A percentile compares a stretch with the other conserved stretches of the same genome.
phyloP scores from a whole-genome alignment of 2,113 vertebrate genomes.

The Cyprinus carpio region DNA sequence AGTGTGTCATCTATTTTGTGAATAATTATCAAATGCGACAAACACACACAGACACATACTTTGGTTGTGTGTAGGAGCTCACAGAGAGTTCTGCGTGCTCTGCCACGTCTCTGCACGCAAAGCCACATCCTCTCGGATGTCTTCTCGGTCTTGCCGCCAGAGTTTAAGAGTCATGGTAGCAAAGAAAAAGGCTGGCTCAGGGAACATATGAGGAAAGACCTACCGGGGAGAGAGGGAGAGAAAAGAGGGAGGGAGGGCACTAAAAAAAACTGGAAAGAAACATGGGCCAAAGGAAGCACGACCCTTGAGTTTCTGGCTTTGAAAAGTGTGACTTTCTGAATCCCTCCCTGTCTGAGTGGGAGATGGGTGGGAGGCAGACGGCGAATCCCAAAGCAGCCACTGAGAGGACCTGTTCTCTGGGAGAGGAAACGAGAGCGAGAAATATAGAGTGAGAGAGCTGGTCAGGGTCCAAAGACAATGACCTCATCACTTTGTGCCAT shows the following conservation, averaged over 20 bases:
- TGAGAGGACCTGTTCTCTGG: slow-evolving; percentile 55
- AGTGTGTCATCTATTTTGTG: slow-evolving; percentile 18
- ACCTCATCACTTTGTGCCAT: slow-evolving; percentile 49
- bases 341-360: slow-evolving; percentile 48
- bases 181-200: slow-evolving; percentile 44
- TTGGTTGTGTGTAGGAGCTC: slow-evolving; percentile 43
- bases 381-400: slow-evolving; percentile 50
- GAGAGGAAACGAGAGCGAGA: slow-evolving; percentile 39
- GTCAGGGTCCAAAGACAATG: slow-evolving; percentile 57
- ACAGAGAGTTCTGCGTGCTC: slow-evolving; percentile 31
- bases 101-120: slow-evolving; percentile 28
- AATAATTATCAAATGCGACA: slow-evolving; percentile 4
- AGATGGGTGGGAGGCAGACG: slow-evolving; percentile 26
- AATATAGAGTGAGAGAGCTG: slow-evolving; percentile 24
- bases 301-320: slow-evolving; percentile 37
- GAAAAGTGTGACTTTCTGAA: slow-evolving; percentile 44
- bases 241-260: slow-evolving; percentile 24
- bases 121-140: slow-evolving; percentile 61
- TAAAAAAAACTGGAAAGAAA: slow-evolving; percentile 49
- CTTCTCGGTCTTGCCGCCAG: slow-evolving; percentile 27
- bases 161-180: slow-evolving; percentile 51
- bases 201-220: slow-evolving; percentile 45
- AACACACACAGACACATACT: slow-evolving; percentile 33
- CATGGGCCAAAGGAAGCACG: slow-evolving; percentile 45
- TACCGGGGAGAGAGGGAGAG: slow-evolving; percentile 38